These are phyloP conservation scores for Ardeotis arabs DNA, from an alignment of 2,113 vertebrate species.

Conservation along the genomic window DNA sequence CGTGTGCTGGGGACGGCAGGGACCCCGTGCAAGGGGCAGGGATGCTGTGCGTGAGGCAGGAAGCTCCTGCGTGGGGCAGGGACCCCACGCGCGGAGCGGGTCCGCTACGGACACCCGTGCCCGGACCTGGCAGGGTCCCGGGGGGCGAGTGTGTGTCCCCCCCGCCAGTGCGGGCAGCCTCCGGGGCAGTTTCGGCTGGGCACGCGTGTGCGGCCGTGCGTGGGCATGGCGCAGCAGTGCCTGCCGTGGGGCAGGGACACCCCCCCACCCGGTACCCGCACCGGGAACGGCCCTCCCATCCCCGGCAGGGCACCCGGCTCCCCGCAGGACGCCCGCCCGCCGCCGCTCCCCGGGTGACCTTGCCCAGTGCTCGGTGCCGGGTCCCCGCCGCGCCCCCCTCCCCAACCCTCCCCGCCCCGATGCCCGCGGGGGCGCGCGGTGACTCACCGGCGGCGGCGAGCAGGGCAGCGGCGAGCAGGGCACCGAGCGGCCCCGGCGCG, in stretches of 20 bases:
- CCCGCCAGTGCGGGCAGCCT: background rate
- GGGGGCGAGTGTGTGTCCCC: background rate
- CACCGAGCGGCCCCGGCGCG: background rate
- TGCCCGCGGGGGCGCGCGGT: background rate
- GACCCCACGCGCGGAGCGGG: background rate
- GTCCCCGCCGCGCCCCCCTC: background rate
- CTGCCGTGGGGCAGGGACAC: background rate
- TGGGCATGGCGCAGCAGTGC: background rate
- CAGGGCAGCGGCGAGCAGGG: background rate
- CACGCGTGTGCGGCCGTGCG: background rate
- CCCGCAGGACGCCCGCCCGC: background rate
- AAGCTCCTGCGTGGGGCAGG: background rate
- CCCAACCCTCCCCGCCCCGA: background rate
- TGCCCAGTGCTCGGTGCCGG: background rate
- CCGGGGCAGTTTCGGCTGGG: background rate
- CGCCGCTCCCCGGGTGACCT: conserved; percentile 10
- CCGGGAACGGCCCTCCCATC: background rate
- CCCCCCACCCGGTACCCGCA: no score
- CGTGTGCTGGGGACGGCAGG: background rate
- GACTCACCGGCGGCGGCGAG: background rate
- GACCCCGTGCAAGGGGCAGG: background rate
- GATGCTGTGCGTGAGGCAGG: background rate
- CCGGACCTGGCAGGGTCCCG: background rate
- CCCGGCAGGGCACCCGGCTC: background rate
- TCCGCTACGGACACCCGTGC: background rate